Percentiles rank a stretch among this genome's conserved stretches.
Evolutionary conservation across 2,888 invertebrate species (phyloP).

Genomic region (Epinotia ramella): DNA sequence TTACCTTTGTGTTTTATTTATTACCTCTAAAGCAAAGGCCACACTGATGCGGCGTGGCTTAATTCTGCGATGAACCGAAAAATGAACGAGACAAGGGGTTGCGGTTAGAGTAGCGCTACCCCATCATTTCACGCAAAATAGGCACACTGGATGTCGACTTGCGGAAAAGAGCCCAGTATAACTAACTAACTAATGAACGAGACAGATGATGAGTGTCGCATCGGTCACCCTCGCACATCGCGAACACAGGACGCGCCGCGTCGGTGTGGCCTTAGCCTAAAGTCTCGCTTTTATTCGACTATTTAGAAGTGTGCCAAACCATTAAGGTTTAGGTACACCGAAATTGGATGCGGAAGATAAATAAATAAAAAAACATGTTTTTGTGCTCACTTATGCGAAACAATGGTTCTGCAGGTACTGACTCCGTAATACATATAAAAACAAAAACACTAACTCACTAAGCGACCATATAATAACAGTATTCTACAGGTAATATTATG

Average conservation of each 20-base stretch:
- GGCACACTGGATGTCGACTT: too few relatives aligned
- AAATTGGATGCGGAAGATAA: not conserved
- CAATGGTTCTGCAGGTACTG: conserved; percentile 21
- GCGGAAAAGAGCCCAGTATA: too few relatives aligned
- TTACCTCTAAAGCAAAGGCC: not conserved
- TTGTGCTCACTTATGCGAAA: not conserved
- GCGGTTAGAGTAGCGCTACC: too few relatives aligned
- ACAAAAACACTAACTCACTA: conserved; percentile 6
- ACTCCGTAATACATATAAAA: conserved; percentile 9
- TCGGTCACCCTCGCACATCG: not conserved
- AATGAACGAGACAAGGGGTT: too few relatives aligned
- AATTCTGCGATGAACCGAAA: not conserved
- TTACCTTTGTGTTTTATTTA: conserved; percentile 70
- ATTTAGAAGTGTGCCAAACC: not conserved
- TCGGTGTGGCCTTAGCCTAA: not conserved
- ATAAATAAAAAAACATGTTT: not conserved
- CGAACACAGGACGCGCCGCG: not conserved
- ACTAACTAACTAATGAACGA: too few relatives aligned
- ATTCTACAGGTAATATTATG: not conserved
- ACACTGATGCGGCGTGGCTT: not conserved
- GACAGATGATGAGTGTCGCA: not conserved
- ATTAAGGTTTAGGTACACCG: not conserved
- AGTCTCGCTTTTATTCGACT: not conserved
- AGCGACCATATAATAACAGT: not conserved
- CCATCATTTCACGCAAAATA: too few relatives aligned